Base-by-base conservation (phyloP, 2,113 vertebrate genomes). In the Cettia cetti region DNA sequence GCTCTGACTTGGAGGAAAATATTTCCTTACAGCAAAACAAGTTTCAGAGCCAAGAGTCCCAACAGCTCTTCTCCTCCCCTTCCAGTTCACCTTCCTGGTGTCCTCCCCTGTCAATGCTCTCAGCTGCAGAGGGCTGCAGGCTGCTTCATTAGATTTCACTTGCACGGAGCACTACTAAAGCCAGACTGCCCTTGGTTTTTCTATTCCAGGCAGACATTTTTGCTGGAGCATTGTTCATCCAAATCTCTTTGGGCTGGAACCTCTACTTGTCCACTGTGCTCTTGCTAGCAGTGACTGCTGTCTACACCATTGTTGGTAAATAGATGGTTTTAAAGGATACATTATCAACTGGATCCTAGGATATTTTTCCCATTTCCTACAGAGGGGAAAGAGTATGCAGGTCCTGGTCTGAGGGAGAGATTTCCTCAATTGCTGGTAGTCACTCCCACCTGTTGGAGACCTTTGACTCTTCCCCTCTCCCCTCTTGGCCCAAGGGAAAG, bases 211-310 rank as follows among this genome's bases (percentile, higher is more conserved):
- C 99, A 87, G 99, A 99, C 81, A 99, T 99, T 89, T 99, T 99
- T 97, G 99, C 99, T 1, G 99, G 99, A 95, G 99, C 98, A 3
- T 84, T 99, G 89, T 99, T 99, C 95, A 99, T 99, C 97, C 98
- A 99, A 96, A 95, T 99, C 47, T 98, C 99, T 30, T 82, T 99
- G 87, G 99, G 99, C 42, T 99, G 99, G 99, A 98, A 99, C 82
- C 98, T 99, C 60, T 99, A 99, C 91, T 91, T 99, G 77, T 99
- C 99, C 80, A 99, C 98, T 2, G 98, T 93, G 26, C 93, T 98
- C 86, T 96, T 99, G 91, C 97, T 99, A 59, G 94, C 97, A 37
- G 98, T 99, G 91, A 99, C 99, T 33, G 98, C 99, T 20, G 42
- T 98, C 92, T 99, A 99, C 95, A 99, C 99, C 60, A 98, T 99